Evolutionary conservation across 2,113 vertebrate genomes (phyloP).

Genomic region (Myxocyprinus asiaticus): DNA sequence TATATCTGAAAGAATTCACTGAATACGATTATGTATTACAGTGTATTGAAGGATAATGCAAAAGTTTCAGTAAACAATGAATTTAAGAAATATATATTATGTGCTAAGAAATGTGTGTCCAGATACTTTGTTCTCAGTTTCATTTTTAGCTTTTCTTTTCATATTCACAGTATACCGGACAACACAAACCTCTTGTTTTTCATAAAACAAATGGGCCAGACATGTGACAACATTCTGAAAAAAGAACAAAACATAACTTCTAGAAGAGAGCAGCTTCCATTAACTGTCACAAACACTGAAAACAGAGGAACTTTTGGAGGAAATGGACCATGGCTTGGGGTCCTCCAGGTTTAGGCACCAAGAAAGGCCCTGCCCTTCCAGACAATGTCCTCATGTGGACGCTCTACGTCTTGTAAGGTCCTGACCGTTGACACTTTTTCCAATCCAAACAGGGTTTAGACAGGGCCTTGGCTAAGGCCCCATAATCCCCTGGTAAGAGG

Average conservation of each 20-base stretch:
- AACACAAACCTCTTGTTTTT: conserved; percentile 75
- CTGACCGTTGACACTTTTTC: conserved; percentile 72
- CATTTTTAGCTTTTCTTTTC: conserved; percentile 48
- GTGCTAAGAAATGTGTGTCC: conserved; percentile 69
- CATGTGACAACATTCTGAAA: conserved; percentile 76
- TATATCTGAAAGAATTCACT: not conserved
- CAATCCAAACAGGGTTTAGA: conserved; percentile 59
- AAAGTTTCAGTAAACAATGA: not conserved
- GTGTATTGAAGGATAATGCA: not conserved
- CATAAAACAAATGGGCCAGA: conserved; percentile 73
- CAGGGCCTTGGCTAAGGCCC: conserved; percentile 32
- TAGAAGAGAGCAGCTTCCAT: conserved; percentile 57
- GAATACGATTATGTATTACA: conserved; percentile 18
- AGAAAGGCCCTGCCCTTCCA: conserved; percentile 72
- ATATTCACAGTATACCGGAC: conserved; percentile 76
- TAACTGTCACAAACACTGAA: conserved; percentile 68
- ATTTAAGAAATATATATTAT: conserved; percentile 69
- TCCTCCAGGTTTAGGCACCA: conserved; percentile 70
- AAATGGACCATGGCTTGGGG: conserved; percentile 69
- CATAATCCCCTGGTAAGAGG: conserved; percentile 58
- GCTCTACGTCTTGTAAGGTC: conserved; percentile 75
- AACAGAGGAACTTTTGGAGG: conserved; percentile 53
- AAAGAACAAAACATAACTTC: conserved; percentile 53
- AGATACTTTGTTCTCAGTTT: conserved; percentile 64
- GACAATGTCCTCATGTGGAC: conserved; percentile 67